Evolutionary conservation across 23 tunicate genomes (phyloP), one percentile per base, ranked within the genome.

Genomic region (Styela plicata): DNA sequence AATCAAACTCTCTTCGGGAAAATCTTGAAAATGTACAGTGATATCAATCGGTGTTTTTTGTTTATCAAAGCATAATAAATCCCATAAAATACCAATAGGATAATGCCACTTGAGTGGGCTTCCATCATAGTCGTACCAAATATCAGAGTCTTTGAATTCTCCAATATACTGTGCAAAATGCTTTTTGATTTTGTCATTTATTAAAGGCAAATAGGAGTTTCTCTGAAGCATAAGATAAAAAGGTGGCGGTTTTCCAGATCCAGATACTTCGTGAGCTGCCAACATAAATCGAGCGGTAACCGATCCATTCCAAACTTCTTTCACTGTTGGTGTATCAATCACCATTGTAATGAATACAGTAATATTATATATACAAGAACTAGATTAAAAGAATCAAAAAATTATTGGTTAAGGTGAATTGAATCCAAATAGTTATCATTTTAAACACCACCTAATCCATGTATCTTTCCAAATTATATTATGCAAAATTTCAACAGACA

Each of bases 91-190:
- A 18, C 98, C 98, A 74, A 86, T 85, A 28, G 98, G 93, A 76
- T 88, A 84, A 35, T 93, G 93, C 98, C 98, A 93, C 18, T 75
- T 84, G 22, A 93, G 83, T 27, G 98, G 87, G 26, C 75, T 64
- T 27, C 92, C 93, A 52, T 85, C 82, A 65, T 53, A 88, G 52
- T 93, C 98, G 63, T 74, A 93, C 98, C 98, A 93, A 29, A 93
- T 66, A 29, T 93, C 88, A 27, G 70, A 24, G 0, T n/a, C 64
- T 2, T 64, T 32, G 16, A 63, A 70, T 19, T 61, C 37, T 13
- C 85, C 85, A 25, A 82, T 80, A 36, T 52, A 76, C 1, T 52
- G 27, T 22, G 63, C 26, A 77, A 93, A 93, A 85, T 61, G 73
- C 21, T 93, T 86, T 32, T 21, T 36, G 25, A 93, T 74, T 65